Evolutionary conservation across 1,140 invertebrate species (phyloP).

Genomic region (Phocides pigmalion): DNA sequence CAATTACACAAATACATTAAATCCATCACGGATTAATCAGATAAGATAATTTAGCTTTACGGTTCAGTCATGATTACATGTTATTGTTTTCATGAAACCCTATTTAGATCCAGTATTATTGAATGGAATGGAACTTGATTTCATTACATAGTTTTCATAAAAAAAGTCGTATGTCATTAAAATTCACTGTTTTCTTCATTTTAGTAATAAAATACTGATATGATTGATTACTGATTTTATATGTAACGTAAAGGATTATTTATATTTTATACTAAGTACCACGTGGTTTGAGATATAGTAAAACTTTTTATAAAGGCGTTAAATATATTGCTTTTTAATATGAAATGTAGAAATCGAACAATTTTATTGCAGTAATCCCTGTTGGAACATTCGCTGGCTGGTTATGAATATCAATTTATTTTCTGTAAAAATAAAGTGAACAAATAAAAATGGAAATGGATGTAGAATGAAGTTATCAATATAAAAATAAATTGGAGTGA

Average conservation of each 20-base stretch:
- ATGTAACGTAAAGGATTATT: too few relatives aligned
- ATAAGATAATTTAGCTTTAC: background rate
- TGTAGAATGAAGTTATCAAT: slow-evolving; percentile 33
- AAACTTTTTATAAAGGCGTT: slow-evolving; percentile 7
- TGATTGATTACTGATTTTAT: too few relatives aligned
- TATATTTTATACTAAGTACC: too few relatives aligned
- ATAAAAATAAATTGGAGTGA: slow-evolving; percentile 35
- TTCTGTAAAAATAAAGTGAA: slow-evolving; percentile 33
- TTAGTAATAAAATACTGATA: too few relatives aligned
- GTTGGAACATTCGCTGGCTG: slow-evolving; percentile 30
- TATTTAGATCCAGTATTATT: too few relatives aligned
- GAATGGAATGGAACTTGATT: too few relatives aligned
- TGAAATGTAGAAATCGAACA: slow-evolving; percentile 21
- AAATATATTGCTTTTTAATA: slow-evolving; percentile 27
- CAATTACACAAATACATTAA: background rate
- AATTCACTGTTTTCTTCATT: too few relatives aligned
- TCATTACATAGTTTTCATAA: too few relatives aligned
- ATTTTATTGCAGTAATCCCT: slow-evolving; percentile 31
- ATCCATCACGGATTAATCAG: background rate
- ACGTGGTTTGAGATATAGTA: background rate
- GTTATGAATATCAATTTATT: slow-evolving; percentile 35
- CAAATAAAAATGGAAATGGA: slow-evolving; percentile 34
- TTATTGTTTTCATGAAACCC: too few relatives aligned
- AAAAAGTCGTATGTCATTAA: too few relatives aligned
- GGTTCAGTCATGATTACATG: background rate